Percentiles rank a stretch among this genome's conserved stretches.
phyloP scores from a whole-genome alignment of 1,140 invertebrate species.

The Calliphora vicina region DNA sequence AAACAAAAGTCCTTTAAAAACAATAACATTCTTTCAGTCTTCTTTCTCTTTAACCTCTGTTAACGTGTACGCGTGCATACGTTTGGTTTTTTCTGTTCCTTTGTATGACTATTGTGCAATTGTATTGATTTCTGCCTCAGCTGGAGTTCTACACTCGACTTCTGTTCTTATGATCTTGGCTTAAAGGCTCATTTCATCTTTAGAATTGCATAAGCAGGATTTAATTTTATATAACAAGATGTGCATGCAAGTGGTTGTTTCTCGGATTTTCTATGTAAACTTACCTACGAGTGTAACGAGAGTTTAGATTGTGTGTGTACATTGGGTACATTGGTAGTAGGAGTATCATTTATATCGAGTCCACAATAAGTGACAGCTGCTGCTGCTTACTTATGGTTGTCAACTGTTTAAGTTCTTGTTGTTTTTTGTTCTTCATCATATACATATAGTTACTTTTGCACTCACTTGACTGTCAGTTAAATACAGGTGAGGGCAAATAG shows the following conservation, averaged over 20 bases:
- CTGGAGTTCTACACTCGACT: constrained; percentile 26
- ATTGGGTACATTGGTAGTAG: not conserved
- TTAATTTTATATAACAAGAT: constrained; percentile 25
- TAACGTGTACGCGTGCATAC: constrained; percentile 1
- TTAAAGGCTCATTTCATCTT: constrained; percentile 29
- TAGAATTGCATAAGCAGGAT: constrained; percentile 24
- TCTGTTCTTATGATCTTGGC: constrained; percentile 32
- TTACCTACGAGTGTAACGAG: not conserved
- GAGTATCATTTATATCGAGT: not conserved
- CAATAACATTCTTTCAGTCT: not conserved
- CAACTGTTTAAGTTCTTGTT: constrained; percentile 11
- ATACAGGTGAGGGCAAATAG: not conserved
- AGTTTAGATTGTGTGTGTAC: not conserved
- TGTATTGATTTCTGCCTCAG: constrained; percentile 16
- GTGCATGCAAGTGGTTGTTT: constrained; percentile 11
- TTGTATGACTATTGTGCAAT: not conserved
- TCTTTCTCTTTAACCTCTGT: not conserved
- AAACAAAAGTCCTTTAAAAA: not conserved
- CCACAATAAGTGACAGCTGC: constrained; percentile 31
- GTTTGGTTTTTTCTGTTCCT: no score
- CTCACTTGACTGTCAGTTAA: not conserved
- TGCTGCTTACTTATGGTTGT: constrained; percentile 18
- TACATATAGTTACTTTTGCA: not conserved
- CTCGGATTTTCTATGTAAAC: not conserved
- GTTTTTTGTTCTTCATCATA: not conserved